phyloP scores from a whole-genome alignment of 2,888 invertebrate species.

The Nephrotoma appendiculata region DNA sequence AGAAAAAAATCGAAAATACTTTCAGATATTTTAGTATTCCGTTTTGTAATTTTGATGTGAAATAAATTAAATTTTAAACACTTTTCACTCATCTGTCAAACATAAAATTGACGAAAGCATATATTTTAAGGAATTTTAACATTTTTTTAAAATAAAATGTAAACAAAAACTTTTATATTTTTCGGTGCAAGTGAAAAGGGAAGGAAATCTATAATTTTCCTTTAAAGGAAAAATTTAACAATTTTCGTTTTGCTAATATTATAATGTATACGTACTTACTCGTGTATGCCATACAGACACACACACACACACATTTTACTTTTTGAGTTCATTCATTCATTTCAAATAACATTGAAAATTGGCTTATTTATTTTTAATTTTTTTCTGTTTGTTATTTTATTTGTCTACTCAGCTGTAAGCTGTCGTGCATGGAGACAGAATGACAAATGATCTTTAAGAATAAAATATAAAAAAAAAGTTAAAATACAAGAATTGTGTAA shows the following conservation, averaged over 20 bases:
- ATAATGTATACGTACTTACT: not conserved
- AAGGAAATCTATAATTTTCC: not conserved
- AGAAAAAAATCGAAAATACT: not conserved
- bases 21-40: not conserved
- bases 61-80: not conserved
- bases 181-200: not conserved
- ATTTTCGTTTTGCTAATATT: not conserved
- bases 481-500: not conserved
- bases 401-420: conserved; percentile 9
- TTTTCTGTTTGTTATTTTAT: conserved; percentile 2
- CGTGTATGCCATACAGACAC: not conserved
- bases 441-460: conserved; percentile 13
- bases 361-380: conserved; percentile 1
- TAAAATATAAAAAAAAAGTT: not conserved
- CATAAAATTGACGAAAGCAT: not conserved
- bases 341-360: conserved; percentile 3
- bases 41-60: not conserved
- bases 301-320: not conserved
- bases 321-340: conserved; percentile 3
- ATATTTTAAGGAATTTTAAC: not conserved
- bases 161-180: not conserved
- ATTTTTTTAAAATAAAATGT: not conserved
- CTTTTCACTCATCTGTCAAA: not conserved
- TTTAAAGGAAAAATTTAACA: not conserved
- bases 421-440: conserved; percentile 12